Conservation (phyloP, 2,888 invertebrate species). For the Apomyelois bistriatella region DNA sequence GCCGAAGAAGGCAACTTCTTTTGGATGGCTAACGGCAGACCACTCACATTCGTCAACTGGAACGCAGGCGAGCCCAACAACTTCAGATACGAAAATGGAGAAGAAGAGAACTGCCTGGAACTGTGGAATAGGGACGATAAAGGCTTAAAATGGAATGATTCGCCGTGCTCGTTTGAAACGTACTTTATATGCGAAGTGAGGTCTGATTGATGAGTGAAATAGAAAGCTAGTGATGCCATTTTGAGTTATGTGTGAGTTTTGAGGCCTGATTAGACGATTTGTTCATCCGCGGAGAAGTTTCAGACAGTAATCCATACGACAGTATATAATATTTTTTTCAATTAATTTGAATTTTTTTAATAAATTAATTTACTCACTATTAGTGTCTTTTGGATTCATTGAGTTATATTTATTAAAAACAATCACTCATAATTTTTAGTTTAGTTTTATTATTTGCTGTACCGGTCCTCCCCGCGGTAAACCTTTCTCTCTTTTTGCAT, state of each 20-base stretch:
- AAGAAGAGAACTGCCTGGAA: constrained; percentile 95
- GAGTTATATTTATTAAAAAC: too few species aligned
- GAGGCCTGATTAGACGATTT: neutral
- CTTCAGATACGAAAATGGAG: constrained; percentile 95
- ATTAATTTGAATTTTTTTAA: too few species aligned
- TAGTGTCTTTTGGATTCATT: too few species aligned
- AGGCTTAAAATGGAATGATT: constrained; percentile 96
- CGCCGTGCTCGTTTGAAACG: constrained; percentile 95
- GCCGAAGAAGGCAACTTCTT: constrained; percentile 95
- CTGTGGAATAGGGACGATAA: constrained; percentile 95
- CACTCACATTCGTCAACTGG: constrained; percentile 95
- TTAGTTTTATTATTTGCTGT: too few species aligned
- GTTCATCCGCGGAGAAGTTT: neutral
- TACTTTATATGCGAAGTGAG: constrained; percentile 95
- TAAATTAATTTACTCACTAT: too few species aligned
- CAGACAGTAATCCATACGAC: too few species aligned
- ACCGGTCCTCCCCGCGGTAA: too few species aligned
- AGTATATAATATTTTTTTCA: too few species aligned
- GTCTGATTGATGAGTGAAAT: constrained; percentile 57
- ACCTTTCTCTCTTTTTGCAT: too few species aligned
- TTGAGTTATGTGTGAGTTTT: constrained; percentile 4
- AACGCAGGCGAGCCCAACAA: constrained; percentile 96
- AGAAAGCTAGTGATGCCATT: constrained; percentile 48
- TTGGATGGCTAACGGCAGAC: constrained; percentile 95
- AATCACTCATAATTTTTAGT: too few species aligned